Percentiles rank a stretch among this genome's conserved stretches.
phyloP scores from a whole-genome alignment of 2,888 invertebrate species.

The Athalia rosae region DNA sequence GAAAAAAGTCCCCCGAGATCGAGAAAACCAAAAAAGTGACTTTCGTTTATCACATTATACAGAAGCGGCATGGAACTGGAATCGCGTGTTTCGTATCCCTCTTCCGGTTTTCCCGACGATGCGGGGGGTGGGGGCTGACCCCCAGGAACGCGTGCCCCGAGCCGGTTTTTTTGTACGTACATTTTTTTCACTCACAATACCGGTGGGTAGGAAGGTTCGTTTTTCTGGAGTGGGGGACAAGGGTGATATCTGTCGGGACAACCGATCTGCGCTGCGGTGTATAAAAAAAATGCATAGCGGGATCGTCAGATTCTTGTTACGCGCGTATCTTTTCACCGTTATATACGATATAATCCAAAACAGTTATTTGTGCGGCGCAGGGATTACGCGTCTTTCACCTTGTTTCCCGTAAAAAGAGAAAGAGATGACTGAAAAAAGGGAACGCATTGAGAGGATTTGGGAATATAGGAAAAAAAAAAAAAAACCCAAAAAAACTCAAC shows the following conservation, averaged over 20 bases:
- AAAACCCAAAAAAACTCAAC: too few relatives aligned
- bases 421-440: too few relatives aligned
- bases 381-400: too few relatives aligned
- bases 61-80: not conserved
- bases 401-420: too few relatives aligned
- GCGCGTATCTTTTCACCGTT: conserved; percentile 63
- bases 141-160: conserved; percentile 35
- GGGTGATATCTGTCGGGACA: conserved; percentile 6
- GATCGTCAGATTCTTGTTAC: conserved; percentile 71
- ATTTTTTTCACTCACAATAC: not conserved
- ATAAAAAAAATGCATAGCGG: not conserved
- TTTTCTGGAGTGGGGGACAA: not conserved
- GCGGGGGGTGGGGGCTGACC: not conserved
- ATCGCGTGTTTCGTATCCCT: too few relatives aligned
- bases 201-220: not conserved
- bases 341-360: not conserved
- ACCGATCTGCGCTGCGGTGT: not conserved
- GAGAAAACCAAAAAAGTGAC: too few relatives aligned
- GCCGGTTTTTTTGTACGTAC: conserved; percentile 27
- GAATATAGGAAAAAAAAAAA: too few relatives aligned
- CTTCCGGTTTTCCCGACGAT: too few relatives aligned
- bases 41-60: too few relatives aligned
- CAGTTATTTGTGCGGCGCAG: too few relatives aligned
- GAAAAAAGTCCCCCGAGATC: too few relatives aligned
- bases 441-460: too few relatives aligned